Conservation (phyloP, 2,797 vertebrate genomes). For the Tokudaia tokunoshimensis region DNA sequence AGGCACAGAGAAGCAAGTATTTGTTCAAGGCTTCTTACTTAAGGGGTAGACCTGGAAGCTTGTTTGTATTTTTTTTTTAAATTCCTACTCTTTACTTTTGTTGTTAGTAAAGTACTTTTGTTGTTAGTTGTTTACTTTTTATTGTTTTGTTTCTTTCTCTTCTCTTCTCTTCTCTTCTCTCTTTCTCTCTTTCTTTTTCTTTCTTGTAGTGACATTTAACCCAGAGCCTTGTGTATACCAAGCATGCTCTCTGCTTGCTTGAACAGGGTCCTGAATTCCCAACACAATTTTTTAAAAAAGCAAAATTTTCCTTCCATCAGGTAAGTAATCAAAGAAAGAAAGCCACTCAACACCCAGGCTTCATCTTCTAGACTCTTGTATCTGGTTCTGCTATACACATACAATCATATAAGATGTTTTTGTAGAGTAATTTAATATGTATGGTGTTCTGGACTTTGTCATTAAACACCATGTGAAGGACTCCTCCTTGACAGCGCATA, state of each 20-base stretch:
- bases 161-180: neutral
- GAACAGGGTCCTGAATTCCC: neutral
- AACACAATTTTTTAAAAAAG: neutral
- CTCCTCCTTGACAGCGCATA: neutral
- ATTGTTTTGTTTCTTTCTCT: too few species aligned
- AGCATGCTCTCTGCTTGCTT: neutral
- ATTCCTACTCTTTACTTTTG: neutral
- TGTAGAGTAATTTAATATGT: constrained; percentile 31
- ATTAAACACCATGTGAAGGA: neutral
- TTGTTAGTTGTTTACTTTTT: too few species aligned
- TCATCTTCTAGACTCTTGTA: constrained; percentile 17
- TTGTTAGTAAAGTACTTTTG: neutral
- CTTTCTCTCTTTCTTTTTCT: neutral
- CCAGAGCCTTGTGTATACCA: neutral
- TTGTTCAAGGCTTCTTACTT: neutral
- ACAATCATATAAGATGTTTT: constrained; percentile 55
- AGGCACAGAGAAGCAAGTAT: neutral
- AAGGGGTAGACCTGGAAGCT: neutral
- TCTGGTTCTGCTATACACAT: constrained; percentile 34
- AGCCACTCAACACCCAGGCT: neutral
- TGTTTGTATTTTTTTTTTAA: neutral
- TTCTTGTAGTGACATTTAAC: neutral
- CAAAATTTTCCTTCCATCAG: neutral
- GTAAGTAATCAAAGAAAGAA: constrained; percentile 35
- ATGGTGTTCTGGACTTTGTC: constrained; percentile 51